Conservation (phyloP, 2,797 vertebrate genomes). For the Parauchenoglanis punctatus region DNA sequence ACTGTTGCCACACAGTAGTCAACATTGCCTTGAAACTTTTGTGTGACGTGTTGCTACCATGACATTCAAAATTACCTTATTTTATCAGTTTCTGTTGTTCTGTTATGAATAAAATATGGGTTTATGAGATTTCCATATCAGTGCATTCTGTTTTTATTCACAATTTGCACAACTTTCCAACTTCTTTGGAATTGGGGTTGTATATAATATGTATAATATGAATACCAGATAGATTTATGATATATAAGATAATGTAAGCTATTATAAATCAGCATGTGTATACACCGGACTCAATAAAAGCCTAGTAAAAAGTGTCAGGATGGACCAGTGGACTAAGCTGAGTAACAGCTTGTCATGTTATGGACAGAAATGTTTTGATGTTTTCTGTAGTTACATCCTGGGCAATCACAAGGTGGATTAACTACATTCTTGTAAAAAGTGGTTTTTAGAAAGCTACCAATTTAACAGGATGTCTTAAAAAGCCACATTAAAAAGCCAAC, state of each 20-base stretch:
- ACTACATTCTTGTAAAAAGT: no score
- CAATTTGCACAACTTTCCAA: no score
- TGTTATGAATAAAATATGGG: no score
- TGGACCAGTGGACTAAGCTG: neutral
- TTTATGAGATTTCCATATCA: no score
- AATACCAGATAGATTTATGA: neutral
- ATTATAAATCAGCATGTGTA: neutral
- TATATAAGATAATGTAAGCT: neutral
- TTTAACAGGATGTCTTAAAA: neutral
- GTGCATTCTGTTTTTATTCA: no score
- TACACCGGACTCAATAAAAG: neutral
- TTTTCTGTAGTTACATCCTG: neutral
- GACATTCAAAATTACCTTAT: no score
- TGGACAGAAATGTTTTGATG: neutral
- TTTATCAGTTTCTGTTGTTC: no score
- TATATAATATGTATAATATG: neutral
- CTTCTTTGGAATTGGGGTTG: no score
- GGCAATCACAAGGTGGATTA: neutral
- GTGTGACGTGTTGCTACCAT: no score
- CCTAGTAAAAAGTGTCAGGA: neutral
- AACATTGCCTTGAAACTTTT: no score
- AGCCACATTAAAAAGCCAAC: neutral
- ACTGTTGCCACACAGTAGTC: no score
- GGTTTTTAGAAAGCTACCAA: neutral
- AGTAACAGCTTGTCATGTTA: neutral